A percentile compares a stretch with the other conserved stretches of the same genome.
These are phyloP conservation scores for Phoebastria nigripes DNA, from an alignment of 2,797 vertebrate genomes.

Conservation along the genomic window DNA sequence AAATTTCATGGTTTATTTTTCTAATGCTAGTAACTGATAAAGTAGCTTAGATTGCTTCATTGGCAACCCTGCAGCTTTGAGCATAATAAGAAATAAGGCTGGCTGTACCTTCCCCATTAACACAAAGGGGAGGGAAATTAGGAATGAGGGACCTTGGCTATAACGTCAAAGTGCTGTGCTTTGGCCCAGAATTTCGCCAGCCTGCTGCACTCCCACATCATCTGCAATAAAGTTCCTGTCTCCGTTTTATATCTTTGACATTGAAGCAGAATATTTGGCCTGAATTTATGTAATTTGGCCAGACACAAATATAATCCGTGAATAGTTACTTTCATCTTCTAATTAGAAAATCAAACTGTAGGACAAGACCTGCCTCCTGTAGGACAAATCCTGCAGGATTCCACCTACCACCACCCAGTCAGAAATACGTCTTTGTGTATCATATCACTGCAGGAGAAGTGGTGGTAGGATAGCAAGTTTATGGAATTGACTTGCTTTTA, in stretches of 20 bases:
- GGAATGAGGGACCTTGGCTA: background rate
- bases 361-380: conserved; percentile 12
- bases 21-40: background rate
- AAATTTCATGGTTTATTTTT: background rate
- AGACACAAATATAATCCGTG: conserved; percentile 49
- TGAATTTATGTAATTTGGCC: conserved; percentile 67
- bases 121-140: background rate
- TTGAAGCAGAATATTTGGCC: conserved; percentile 64
- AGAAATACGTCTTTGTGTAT: background rate
- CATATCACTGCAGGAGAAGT: background rate
- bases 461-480: background rate
- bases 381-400: background rate
- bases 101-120: background rate
- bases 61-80: background rate
- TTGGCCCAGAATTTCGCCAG: background rate
- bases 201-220: conserved; percentile 27
- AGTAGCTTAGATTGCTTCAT: background rate
- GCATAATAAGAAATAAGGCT: background rate
- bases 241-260: conserved; percentile 57
- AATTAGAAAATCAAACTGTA: conserved; percentile 62
- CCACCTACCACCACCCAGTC: background rate
- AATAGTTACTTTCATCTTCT: conserved; percentile 57
- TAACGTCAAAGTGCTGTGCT: background rate
- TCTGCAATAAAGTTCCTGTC: conserved; percentile 29
- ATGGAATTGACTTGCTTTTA: background rate